These are phyloP conservation scores for Phoxinus dragarum DNA, from an alignment of 2,797 vertebrate species.

Conservation along the genomic window DNA sequence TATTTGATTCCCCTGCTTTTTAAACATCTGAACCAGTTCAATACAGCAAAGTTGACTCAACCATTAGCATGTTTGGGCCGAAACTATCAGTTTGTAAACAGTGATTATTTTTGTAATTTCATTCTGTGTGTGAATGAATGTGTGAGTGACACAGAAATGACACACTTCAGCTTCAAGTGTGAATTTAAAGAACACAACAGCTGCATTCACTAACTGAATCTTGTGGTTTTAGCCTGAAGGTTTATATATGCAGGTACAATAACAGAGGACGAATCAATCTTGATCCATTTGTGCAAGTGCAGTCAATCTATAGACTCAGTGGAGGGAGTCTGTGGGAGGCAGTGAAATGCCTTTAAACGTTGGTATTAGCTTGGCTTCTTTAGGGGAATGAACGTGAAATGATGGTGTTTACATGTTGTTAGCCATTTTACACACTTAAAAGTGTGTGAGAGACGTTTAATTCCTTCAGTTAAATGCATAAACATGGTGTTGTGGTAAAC, in stretches of 20 bases:
- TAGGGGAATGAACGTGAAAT: conserved; percentile 19
- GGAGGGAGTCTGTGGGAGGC: conserved; percentile 25
- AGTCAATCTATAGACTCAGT: conserved; percentile 11
- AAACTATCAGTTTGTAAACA: conserved; percentile 7
- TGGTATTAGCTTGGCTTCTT: conserved; percentile 42
- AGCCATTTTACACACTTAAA: conserved; percentile 15
- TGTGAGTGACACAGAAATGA: background rate
- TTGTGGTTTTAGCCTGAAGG: conserved; percentile 2
- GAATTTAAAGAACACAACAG: conserved; percentile 15
- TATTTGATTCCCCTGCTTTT: background rate
- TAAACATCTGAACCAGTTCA: background rate
- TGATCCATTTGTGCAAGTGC: conserved; percentile 36
- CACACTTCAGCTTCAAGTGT: conserved; percentile 28
- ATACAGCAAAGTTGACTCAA: background rate
- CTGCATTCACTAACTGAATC: conserved; percentile 10
- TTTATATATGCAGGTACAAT: conserved; percentile 23
- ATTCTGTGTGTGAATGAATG: background rate
- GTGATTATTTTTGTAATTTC: background rate
- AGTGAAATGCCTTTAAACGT: conserved; percentile 39
- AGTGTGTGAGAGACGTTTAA: conserved; percentile 1
- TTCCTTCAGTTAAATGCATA: conserved; percentile 41
- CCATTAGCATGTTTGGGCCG: background rate
- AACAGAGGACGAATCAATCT: conserved; percentile 36
- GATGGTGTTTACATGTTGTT: conserved; percentile 28
- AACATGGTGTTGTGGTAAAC: conserved; percentile 50